Percentiles rank a stretch among this genome's conserved stretches.
These are phyloP conservation scores for Gibbula magus DNA, from an alignment of 2,888 invertebrate species.

Conservation along the genomic window DNA sequence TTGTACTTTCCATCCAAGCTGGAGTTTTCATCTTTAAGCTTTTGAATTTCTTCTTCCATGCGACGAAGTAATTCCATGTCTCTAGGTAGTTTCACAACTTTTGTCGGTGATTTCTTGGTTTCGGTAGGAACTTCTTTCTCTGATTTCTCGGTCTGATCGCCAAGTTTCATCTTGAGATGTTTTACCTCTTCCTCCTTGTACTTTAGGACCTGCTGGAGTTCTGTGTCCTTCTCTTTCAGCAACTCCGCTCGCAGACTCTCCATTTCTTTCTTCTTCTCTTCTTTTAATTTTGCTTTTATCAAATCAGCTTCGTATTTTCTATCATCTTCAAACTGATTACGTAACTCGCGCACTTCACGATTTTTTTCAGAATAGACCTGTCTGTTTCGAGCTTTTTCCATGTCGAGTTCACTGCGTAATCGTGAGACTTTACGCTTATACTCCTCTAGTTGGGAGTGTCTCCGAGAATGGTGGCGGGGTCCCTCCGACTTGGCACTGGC, in stretches of 20 bases:
- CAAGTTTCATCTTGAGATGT: constrained; percentile 41
- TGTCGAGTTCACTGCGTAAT: constrained; percentile 61
- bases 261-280: constrained; percentile 53
- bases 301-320: constrained; percentile 51
- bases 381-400: constrained; percentile 56
- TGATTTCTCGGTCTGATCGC: constrained; percentile 38
- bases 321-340: constrained; percentile 53
- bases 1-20: constrained; percentile 41
- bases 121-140: constrained; percentile 49
- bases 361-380: constrained; percentile 63
- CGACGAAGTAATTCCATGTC: constrained; percentile 16
- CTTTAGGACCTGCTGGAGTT: constrained; percentile 61
- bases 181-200: constrained; percentile 65
- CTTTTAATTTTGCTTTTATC: constrained; percentile 45
- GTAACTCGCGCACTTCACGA: constrained; percentile 54
- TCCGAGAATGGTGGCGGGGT: constrained; percentile 4
- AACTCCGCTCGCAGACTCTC: constrained; percentile 54
- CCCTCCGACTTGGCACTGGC: constrained; percentile 59
- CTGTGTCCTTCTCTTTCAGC: constrained; percentile 60
- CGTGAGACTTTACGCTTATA: constrained; percentile 34
- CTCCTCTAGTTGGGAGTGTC: constrained; percentile 13
- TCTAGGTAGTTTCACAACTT: neutral
- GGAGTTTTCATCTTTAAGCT: constrained; percentile 52
- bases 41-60: constrained; percentile 56
- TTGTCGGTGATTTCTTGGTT: neutral